phyloP scores from a whole-genome alignment of 2,113 vertebrate genomes.

The Seriola rivoliana region DNA sequence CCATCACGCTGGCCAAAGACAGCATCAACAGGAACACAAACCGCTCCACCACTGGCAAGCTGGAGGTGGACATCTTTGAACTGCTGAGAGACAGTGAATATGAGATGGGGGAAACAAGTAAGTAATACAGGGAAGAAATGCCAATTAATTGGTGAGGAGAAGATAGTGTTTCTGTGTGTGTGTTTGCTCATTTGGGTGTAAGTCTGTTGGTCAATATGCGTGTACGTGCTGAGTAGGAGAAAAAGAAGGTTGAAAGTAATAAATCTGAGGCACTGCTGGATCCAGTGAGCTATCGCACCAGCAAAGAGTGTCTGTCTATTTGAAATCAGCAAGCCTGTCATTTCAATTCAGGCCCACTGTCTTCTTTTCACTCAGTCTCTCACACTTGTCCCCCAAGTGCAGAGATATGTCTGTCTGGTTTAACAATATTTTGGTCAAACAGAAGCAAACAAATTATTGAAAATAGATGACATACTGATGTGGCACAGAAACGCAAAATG shows the following conservation, averaged over 20 bases:
- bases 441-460: constrained; percentile 35
- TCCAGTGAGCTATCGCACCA: constrained; percentile 1
- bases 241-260: not conserved
- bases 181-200: not conserved
- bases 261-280: not conserved
- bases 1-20: constrained; percentile 98
- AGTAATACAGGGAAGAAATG: constrained; percentile 50
- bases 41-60: constrained; percentile 91
- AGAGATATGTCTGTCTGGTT: constrained; percentile 31
- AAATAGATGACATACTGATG: constrained; percentile 26
- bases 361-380: constrained; percentile 12
- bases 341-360: constrained; percentile 30
- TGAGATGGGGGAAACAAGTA: constrained; percentile 98
- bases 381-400: not conserved
- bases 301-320: not conserved
- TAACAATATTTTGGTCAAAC: constrained; percentile 41
- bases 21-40: constrained; percentile 94
- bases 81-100: constrained; percentile 98
- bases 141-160: not conserved
- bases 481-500: constrained; percentile 9
- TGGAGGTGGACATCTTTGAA: constrained; percentile 98
- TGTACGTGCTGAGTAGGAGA: not conserved
- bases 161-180: not conserved
- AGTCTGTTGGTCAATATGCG: not conserved
- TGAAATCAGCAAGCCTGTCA: constrained; percentile 36